Evolutionary conservation across 2,113 vertebrate species (phyloP).

Genomic region (Menura novaehollandiae): DNA sequence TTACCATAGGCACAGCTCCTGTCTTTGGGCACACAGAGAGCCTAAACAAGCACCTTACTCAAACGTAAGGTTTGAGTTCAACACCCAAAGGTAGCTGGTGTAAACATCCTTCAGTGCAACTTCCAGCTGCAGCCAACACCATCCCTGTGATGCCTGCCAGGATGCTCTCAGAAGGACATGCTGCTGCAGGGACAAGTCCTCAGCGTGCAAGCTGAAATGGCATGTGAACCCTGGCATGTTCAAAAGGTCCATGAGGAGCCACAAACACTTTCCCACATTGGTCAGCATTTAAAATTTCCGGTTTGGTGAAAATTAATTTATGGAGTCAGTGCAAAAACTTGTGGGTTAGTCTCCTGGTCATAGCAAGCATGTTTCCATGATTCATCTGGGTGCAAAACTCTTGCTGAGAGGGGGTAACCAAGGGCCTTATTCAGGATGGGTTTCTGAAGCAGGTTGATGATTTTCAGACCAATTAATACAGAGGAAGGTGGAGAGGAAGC

Average conservation of each 20-base stretch:
- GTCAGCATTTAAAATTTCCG: not conserved
- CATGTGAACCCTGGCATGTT: rapidly evolving
- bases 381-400: not conserved
- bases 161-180: not conserved
- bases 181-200: not conserved
- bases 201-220: not conserved
- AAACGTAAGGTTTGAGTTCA: too few species aligned
- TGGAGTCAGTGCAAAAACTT: not conserved
- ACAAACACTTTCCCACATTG: not conserved
- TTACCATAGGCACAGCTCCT: rapidly evolving
- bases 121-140: not conserved
- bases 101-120: not conserved
- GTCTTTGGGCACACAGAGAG: not conserved
- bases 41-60: not conserved
- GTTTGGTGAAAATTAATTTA: not conserved
- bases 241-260: not conserved
- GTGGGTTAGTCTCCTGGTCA: not conserved
- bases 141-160: rapidly evolving
- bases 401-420: not conserved
- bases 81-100: not conserved
- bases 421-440: not conserved
- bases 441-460: not conserved
- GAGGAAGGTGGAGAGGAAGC: not conserved
- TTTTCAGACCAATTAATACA: not conserved
- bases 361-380: not conserved